Evolutionary conservation across 2,113 vertebrate species (phyloP).

Genomic region (Isichthys henryi): DNA sequence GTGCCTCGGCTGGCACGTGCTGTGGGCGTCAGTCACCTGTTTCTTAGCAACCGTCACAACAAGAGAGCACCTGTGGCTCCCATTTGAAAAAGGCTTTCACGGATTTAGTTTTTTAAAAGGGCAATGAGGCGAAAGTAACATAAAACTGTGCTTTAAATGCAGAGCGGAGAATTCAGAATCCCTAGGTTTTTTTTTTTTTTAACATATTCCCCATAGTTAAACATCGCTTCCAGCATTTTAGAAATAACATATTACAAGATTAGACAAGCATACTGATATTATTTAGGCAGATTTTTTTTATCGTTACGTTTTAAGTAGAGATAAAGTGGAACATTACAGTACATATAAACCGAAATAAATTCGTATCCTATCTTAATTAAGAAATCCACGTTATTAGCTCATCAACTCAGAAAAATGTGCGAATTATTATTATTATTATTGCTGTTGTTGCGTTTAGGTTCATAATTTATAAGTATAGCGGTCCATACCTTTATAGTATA

Average conservation of each 20-base stretch:
- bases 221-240: neutral
- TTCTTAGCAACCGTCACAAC: conserved; percentile 67
- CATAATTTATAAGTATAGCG: neutral
- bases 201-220: neutral
- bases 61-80: conserved; percentile 66
- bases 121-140: conserved; percentile 14
- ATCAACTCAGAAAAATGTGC: neutral
- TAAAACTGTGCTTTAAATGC: conserved; percentile 9
- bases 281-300: neutral
- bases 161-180: neutral
- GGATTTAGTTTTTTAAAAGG: conserved; percentile 29
- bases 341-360: neutral
- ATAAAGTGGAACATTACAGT: neutral
- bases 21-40: conserved; percentile 61
- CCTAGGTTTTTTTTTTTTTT: neutral
- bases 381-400: neutral
- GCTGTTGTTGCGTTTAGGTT: neutral
- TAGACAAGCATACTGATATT: neutral
- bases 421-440: neutral
- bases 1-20: conserved; percentile 58
- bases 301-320: neutral
- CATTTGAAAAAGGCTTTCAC: conserved; percentile 36
- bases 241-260: neutral
- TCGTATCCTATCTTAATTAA: neutral
- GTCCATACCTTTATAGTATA: neutral